phyloP scores from a whole-genome alignment of 2,113 vertebrate genomes.

The Pteropus alecto region DNA sequence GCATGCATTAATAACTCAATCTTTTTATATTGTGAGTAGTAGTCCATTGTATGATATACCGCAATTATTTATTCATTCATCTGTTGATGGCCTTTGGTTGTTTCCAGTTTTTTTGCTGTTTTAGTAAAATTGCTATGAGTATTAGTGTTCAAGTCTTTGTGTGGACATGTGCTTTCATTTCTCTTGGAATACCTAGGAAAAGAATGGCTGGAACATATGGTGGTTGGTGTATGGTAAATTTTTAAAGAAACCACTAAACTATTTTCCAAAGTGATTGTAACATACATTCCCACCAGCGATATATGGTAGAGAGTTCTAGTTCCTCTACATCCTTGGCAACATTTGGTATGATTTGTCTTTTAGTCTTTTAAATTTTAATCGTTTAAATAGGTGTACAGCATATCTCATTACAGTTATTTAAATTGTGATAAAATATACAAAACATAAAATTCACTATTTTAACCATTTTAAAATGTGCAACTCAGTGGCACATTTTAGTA shows the following conservation, averaged over 20 bases:
- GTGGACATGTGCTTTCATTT: not conserved
- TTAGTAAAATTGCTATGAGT: not conserved
- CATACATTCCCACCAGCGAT: not conserved
- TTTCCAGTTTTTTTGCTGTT: not conserved
- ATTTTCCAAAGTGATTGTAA: not conserved
- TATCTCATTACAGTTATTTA: not conserved
- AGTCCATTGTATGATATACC: not conserved
- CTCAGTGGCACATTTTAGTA: not conserved
- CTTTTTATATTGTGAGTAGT: not conserved
- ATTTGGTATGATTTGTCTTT: not conserved
- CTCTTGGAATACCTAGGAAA: not conserved
- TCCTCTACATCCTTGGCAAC: not conserved
- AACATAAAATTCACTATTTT: not conserved
- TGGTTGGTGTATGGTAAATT: not conserved
- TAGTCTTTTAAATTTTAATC: not conserved
- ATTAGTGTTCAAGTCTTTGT: not conserved
- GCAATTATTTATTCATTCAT: not conserved
- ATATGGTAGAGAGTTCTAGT: not conserved
- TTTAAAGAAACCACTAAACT: not conserved
- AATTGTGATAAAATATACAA: not conserved
- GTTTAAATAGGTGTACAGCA: not conserved
- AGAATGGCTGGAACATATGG: not conserved
- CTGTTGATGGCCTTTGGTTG: not conserved
- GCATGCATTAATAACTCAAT: not conserved
- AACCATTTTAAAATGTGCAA: not conserved